phyloP scores from a whole-genome alignment of 2,888 invertebrate species.

The Chloroclysta siterata region DNA sequence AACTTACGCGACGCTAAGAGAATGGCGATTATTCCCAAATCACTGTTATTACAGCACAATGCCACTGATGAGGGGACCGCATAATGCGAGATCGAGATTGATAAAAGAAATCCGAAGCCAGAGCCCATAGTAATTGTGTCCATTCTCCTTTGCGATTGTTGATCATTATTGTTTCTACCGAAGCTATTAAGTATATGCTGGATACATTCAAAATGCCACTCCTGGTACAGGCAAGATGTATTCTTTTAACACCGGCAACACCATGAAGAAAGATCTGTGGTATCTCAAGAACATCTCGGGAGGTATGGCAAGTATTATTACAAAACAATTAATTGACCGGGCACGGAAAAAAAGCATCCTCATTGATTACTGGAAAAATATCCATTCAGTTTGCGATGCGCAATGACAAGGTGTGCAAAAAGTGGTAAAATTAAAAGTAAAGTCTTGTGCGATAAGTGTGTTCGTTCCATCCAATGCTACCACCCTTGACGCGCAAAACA shows the following conservation, averaged over 20 bases:
- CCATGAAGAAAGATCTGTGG: no score
- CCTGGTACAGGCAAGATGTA: neutral
- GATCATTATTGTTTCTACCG: neutral
- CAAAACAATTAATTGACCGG: slow-evolving; percentile 16
- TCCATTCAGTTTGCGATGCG: slow-evolving; percentile 18
- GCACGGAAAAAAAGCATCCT: slow-evolving; percentile 6
- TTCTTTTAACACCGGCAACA: neutral
- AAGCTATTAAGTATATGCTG: neutral
- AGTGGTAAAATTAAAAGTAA: slow-evolving; percentile 27
- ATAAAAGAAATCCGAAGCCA: slow-evolving; percentile 37
- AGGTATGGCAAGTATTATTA: slow-evolving; percentile 1
- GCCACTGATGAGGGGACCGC: slow-evolving; percentile 57
- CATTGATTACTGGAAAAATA: slow-evolving; percentile 28
- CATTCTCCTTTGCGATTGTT: slow-evolving; percentile 5
- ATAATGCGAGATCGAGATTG: slow-evolving; percentile 46
- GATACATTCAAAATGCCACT: neutral
- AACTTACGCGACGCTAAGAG: slow-evolving; percentile 54
- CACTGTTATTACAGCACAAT: slow-evolving; percentile 78
- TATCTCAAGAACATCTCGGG: neutral
- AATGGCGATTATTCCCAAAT: slow-evolving; percentile 73
- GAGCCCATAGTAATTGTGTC: slow-evolving; percentile 2
- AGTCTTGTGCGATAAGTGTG: slow-evolving; percentile 30
- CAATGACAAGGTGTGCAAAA: slow-evolving; percentile 19
- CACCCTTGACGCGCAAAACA: slow-evolving; percentile 73
- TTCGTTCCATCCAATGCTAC: slow-evolving; percentile 45